Evolutionary conservation across 2,113 vertebrate species (phyloP).

Genomic region (Pseudorasbora parva): DNA sequence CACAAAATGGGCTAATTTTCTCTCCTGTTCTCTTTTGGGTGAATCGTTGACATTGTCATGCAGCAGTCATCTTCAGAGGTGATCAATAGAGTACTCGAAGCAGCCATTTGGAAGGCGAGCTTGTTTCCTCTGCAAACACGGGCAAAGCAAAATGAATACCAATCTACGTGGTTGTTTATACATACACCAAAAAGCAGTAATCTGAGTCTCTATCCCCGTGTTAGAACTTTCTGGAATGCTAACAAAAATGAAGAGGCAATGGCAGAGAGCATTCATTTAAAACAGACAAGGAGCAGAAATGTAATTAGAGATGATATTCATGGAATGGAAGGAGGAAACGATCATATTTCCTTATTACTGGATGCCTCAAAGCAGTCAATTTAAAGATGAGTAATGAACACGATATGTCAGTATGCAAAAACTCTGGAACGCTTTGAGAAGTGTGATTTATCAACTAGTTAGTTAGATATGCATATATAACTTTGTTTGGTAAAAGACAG

Average conservation of each 20-base stretch:
- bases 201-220: conserved; percentile 40
- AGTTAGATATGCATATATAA: conserved; percentile 43
- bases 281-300: conserved; percentile 50
- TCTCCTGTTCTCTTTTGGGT: conserved; percentile 35
- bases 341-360: conserved; percentile 68
- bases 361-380: conserved; percentile 56
- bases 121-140: conserved; percentile 54
- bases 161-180: conserved; percentile 62
- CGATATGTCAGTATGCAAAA: conserved; percentile 47
- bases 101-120: conserved; percentile 57
- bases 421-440: conserved; percentile 50
- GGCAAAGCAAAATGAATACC: conserved; percentile 46
- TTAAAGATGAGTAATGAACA: conserved; percentile 67
- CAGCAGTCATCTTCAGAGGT: conserved; percentile 43
- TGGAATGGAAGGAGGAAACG: conserved; percentile 54
- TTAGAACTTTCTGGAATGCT: conserved; percentile 51
- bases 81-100: conserved; percentile 62
- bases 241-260: conserved; percentile 34
- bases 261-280: conserved; percentile 36
- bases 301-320: conserved; percentile 62
- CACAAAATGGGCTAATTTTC: conserved; percentile 48
- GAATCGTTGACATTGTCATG: conserved; percentile 49
- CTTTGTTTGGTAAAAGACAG: conserved; percentile 14
- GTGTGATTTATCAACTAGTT: conserved; percentile 63
- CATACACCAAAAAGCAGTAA: conserved; percentile 63